A percentile compares a stretch with the other conserved stretches of the same genome.
These are phyloP conservation scores for Hypercompe scribonia DNA, from an alignment of 2,888 invertebrate genomes.

Conservation along the genomic window DNA sequence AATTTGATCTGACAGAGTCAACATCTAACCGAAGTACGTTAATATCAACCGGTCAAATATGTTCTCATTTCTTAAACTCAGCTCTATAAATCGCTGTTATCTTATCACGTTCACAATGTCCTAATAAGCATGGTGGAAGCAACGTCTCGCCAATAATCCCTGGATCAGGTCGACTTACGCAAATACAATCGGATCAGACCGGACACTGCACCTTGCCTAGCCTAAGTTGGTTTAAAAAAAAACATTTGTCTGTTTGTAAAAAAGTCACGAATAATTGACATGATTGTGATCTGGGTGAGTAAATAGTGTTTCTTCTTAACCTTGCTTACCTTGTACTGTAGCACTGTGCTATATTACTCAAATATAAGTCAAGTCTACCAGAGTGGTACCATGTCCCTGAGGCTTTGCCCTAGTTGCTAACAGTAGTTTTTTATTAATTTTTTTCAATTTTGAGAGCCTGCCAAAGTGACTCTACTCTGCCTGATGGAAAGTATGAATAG, in stretches of 20 bases:
- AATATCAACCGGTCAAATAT: background rate
- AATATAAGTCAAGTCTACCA: no score
- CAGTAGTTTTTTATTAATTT: no score
- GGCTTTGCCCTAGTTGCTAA: no score
- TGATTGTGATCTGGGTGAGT: slow-evolving; percentile 7
- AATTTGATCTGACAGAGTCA: background rate
- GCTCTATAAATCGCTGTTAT: slow-evolving; percentile 16
- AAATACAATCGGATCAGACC: slow-evolving; percentile 71
- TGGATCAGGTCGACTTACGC: slow-evolving; percentile 77
- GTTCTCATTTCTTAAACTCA: background rate
- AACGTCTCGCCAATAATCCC: slow-evolving; percentile 74
- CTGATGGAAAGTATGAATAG: no score
- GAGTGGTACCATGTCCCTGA: no score
- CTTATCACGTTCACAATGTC: slow-evolving; percentile 40
- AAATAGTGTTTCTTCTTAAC: no score
- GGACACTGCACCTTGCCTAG: slow-evolving; percentile 43
- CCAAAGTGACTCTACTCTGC: no score
- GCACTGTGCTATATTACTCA: no score
- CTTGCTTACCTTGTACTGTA: no score
- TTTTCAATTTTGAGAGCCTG: no score
- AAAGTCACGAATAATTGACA: slow-evolving; percentile 14
- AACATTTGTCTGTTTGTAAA: slow-evolving; percentile 32
- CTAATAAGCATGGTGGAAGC: slow-evolving; percentile 62
- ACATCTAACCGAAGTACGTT: background rate
- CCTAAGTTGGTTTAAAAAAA: slow-evolving; percentile 47